Conservation (phyloP, 2,888 invertebrate genomes). For the Eucera pruinosa region DNA sequence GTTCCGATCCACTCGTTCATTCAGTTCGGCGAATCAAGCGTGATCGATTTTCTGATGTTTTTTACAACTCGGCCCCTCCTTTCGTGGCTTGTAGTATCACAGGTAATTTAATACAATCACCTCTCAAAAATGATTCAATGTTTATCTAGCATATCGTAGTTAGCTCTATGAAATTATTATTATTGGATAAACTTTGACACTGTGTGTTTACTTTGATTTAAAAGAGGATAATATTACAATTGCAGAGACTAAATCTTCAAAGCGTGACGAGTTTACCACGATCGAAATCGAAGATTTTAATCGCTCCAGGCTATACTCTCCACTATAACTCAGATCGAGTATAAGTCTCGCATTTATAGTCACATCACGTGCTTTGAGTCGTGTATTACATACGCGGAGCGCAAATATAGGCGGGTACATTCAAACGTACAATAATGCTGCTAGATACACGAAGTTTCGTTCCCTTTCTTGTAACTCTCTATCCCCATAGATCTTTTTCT, state of each 20-base stretch:
- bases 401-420: slow-evolving; percentile 17
- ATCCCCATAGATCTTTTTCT: neutral
- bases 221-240: neutral
- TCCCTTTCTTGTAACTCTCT: neutral
- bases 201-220: neutral
- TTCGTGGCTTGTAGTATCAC: neutral
- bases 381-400: slow-evolving; percentile 13
- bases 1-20: slow-evolving; percentile 2
- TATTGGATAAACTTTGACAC: neutral
- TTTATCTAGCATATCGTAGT: neutral
- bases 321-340: neutral
- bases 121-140: neutral
- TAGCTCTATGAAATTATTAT: neutral
- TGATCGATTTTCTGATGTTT: neutral
- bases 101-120: neutral
- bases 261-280: slow-evolving; percentile 1
- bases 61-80: slow-evolving; percentile 4
- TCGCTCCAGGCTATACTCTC: neutral
- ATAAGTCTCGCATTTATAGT: slow-evolving; percentile 2
- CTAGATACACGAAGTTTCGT: neutral
- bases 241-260: neutral
- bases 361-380: slow-evolving; percentile 7
- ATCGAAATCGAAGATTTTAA: slow-evolving; percentile 23
- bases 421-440: neutral
- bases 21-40: slow-evolving; percentile 3